Evolutionary conservation across 2,113 vertebrate species (phyloP).

Genomic region (Phaethornis superciliosus): DNA sequence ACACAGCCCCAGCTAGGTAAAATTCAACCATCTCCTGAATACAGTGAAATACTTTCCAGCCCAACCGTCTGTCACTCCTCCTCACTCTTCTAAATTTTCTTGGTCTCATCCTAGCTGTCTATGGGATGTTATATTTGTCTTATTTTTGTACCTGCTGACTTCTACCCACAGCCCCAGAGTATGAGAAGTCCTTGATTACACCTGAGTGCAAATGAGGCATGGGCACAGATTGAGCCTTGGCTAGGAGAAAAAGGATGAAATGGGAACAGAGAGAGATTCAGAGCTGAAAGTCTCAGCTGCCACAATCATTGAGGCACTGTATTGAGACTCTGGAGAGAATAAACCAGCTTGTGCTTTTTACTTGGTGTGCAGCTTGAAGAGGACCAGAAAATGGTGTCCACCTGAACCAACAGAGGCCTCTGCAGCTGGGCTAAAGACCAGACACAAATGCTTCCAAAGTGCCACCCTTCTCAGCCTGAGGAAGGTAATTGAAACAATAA

Average conservation of each 20-base stretch:
- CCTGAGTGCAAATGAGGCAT: not conserved
- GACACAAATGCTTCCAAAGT: not conserved
- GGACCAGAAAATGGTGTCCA: not conserved
- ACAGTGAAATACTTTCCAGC: not conserved
- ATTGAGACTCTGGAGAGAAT: not conserved
- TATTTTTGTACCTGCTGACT: not conserved
- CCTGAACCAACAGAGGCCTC: fast-evolving
- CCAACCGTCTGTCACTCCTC: constrained; percentile 13
- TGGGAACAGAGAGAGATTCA: not conserved
- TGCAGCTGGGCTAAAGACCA: not conserved
- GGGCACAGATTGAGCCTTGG: not conserved
- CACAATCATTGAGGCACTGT: not conserved
- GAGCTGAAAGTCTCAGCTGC: not conserved
- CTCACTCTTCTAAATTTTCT: not conserved
- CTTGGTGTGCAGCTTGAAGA: not conserved
- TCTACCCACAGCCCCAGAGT: not conserved
- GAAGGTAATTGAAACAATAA: not conserved
- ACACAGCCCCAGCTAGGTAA: not conserved
- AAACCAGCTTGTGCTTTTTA: not conserved
- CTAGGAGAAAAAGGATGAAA: not conserved
- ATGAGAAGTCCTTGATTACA: not conserved
- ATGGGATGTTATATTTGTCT: not conserved
- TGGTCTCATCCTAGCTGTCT: not conserved
- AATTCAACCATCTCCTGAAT: not conserved
- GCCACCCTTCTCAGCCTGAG: not conserved